Evolutionary conservation across 2,888 invertebrate species (phyloP), one percentile per base, ranked within the genome.

Genomic region (Microchrysa polita): DNA sequence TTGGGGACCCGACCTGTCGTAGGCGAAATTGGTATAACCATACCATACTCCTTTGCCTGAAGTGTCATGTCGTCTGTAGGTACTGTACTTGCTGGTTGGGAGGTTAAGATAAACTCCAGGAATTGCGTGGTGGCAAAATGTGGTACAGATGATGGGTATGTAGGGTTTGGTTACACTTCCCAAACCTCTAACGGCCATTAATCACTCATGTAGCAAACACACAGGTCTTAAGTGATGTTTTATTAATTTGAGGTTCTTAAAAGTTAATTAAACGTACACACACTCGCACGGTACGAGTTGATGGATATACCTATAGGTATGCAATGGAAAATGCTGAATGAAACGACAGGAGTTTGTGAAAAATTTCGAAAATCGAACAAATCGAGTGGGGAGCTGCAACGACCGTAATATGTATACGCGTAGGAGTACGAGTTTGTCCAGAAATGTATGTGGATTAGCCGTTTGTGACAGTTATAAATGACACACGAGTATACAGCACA

Each of bases 191-290:
- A 69, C 57, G 20, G 57, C 23, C 44, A 73, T 73, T 65, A 73
- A 73, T 73, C 73, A 67, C 73, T 73, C 73, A 65, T 57, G 72
- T 53, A 44, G 72, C 72, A 53, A 40, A 42, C 60, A 42, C 60
- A 44, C 48, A 65, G 18, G 75, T 74, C 72, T 72, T 72, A 74
- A 67, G 74, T 67, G 67, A 72, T 72, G 61, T 75, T 74, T 75
- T 75, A 75, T 75, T 75, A 75, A 75, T 75, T 75, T 74, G 75
- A 74, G 74, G 74, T 75, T 75, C 74, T 75, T 75, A 75, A 74
- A 75, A 75, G 73, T 72, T 75, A 75, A 75, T 75, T 75, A 75
- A 74, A 72, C 63, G 55, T 34, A 67, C 27, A n/a, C n/a, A n/a
- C n/a, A n/a, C n/a, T n/a, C n/a, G n/a, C n/a, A n/a, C n/a, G n/a